Conservation (phyloP, 2,113 vertebrate species). For the Neoarius graeffei region DNA sequence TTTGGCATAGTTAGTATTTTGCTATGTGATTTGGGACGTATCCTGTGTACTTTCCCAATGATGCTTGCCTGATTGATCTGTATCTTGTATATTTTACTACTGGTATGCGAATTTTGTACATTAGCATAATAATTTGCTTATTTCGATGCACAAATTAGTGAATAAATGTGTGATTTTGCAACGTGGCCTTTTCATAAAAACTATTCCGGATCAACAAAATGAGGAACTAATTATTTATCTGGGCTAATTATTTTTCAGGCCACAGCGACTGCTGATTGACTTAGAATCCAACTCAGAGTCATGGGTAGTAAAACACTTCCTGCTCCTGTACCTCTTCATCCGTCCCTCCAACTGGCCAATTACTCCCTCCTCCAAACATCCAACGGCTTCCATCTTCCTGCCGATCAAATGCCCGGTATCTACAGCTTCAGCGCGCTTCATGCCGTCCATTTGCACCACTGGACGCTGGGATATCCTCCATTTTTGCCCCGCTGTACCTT, state of each 20-base stretch:
- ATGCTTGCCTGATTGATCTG: background rate
- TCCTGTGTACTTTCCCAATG: no score
- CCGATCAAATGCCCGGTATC: constrained; percentile 89
- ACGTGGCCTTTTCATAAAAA: background rate
- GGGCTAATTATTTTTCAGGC: constrained; percentile 30
- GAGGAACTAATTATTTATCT: background rate
- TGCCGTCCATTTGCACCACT: constrained; percentile 94
- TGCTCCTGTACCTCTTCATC: constrained; percentile 93
- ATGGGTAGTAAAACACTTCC: constrained; percentile 98
- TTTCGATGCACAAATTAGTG: background rate
- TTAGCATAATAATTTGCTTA: background rate
- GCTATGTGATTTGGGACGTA: background rate
- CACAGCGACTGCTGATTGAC: constrained; percentile 2
- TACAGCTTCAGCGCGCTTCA: constrained; percentile 96
- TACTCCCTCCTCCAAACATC: constrained; percentile 95
- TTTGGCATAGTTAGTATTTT: background rate
- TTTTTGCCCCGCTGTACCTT: constrained; percentile 88
- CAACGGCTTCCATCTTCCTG: constrained; percentile 87
- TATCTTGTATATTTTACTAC: background rate
- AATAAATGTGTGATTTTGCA: background rate
- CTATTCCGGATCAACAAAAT: background rate
- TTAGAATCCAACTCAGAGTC: constrained; percentile 18
- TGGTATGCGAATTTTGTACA: no score
- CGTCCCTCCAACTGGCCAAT: constrained; percentile 92
- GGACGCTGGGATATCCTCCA: constrained; percentile 93